Percentiles rank a stretch among this genome's conserved stretches.
Conservation (phyloP, 2,888 invertebrate genomes). For the Copidosoma aretas region DNA sequence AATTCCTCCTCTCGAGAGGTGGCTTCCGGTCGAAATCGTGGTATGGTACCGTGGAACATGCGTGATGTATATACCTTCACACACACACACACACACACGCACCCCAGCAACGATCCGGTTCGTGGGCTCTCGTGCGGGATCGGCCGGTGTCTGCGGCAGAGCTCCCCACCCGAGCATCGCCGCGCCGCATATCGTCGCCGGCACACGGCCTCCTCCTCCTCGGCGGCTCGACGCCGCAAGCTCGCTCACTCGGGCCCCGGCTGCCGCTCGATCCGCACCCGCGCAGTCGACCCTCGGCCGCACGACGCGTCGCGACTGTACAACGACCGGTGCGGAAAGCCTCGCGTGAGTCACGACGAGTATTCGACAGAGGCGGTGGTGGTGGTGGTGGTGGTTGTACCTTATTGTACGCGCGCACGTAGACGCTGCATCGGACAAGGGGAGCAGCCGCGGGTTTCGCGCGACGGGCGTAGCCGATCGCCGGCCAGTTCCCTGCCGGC, state of each 20-base stretch:
- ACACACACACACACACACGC: no score
- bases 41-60: no score
- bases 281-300: background rate
- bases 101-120: constrained; percentile 46
- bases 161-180: constrained; percentile 12
- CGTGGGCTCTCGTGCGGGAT: constrained; percentile 49
- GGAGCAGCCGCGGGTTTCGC: constrained; percentile 10
- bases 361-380: background rate
- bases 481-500: constrained; percentile 62
- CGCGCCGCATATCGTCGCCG: constrained; percentile 1
- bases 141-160: constrained; percentile 44
- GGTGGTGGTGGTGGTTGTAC: background rate
- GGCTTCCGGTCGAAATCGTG: no score
- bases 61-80: no score
- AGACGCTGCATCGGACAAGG: no score
- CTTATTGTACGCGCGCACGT: no score
- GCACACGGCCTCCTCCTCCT: constrained; percentile 4
- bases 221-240: constrained; percentile 5
- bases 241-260: background rate
- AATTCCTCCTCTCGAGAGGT: no score
- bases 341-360: no score
- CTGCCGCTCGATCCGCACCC: background rate
- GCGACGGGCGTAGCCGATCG: constrained; percentile 45
- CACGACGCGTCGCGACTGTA: background rate
- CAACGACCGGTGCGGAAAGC: no score